These are phyloP conservation scores for Hafferia zeledoni DNA, from an alignment of 2,797 vertebrate genomes.

Conservation along the genomic window DNA sequence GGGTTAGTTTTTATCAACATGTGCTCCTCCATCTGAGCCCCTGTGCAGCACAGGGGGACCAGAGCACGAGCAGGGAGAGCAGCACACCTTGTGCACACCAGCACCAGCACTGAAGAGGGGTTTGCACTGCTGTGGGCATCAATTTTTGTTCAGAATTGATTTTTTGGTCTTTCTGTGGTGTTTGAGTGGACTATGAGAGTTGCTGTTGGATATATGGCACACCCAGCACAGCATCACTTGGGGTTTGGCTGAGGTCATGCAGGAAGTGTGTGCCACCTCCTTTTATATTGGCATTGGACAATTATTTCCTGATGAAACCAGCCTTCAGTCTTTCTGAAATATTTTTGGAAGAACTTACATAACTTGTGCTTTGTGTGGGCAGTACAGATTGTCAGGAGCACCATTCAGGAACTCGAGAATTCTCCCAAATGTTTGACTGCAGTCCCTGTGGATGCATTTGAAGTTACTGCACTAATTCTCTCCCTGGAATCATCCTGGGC, in stretches of 20 bases:
- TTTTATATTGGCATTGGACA: not conserved
- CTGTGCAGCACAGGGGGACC: not conserved
- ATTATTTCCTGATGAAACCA: not conserved
- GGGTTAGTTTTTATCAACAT: fast-evolving
- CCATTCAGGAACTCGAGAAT: not conserved
- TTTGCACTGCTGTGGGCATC: not conserved
- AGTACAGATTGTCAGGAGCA: not conserved
- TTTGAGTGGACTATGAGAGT: not conserved
- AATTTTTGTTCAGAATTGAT: not conserved
- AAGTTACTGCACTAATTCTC: not conserved
- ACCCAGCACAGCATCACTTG: fast-evolving
- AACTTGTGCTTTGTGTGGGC: constrained; percentile 4
- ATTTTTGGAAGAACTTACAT: constrained; percentile 3
- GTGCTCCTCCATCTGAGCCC: not conserved
- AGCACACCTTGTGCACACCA: not conserved
- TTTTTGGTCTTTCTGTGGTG: not conserved
- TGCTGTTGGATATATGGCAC: not conserved
- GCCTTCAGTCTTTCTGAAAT: not conserved
- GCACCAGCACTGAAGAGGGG: not conserved
- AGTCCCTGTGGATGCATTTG: not conserved
- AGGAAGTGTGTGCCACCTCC: not conserved
- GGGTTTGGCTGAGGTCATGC: not conserved
- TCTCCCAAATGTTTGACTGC: not conserved
- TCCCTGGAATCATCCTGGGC: not conserved
- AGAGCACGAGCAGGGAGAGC: not conserved